phyloP scores from a whole-genome alignment of 53 echinoderm and acorn worm species.

The Luidia sarsii region DNA sequence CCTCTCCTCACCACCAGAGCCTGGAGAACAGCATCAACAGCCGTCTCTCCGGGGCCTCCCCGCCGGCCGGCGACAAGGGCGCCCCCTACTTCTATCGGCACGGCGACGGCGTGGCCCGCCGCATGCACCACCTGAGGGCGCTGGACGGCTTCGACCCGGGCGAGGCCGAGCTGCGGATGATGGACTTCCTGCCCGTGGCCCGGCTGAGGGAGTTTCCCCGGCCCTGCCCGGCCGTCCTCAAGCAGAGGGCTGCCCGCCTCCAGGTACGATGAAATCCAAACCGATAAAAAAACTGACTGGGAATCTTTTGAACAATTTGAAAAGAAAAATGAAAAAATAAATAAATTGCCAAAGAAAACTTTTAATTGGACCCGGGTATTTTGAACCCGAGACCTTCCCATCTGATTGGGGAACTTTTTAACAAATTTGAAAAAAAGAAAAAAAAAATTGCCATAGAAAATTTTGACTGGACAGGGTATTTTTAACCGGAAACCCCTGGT shows the following conservation, averaged over 20 bases:
- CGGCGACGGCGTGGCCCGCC: conserved; percentile 78
- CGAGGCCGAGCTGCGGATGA: conserved; percentile 83
- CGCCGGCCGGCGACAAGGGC: conserved; percentile 2
- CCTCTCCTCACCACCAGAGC: too few species aligned
- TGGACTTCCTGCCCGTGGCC: conserved; percentile 88
- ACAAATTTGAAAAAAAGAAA: too few species aligned
- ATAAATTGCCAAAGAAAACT: neutral
- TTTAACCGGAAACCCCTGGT: too few species aligned
- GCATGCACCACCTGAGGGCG: conserved; percentile 74
- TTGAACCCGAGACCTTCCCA: too few species aligned
- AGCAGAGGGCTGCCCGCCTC: conserved; percentile 89
- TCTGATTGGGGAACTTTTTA: too few species aligned
- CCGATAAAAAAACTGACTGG: neutral
- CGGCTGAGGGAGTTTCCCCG: conserved; percentile 88
- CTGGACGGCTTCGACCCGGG: conserved; percentile 77
- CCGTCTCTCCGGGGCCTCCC: neutral
- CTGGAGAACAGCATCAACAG: conserved; percentile 20
- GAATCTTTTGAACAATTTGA: too few species aligned
- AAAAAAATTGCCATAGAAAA: too few species aligned
- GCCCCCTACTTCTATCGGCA: conserved; percentile 82
- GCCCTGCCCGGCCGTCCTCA: conserved; percentile 68
- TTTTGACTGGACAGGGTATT: too few species aligned
- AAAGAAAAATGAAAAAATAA: neutral
- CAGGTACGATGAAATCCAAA: conserved; percentile 59
- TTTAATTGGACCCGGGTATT: too few species aligned